These are phyloP conservation scores for Rhysida immarginata DNA, from an alignment of 1,140 invertebrate species.

Conservation along the genomic window DNA sequence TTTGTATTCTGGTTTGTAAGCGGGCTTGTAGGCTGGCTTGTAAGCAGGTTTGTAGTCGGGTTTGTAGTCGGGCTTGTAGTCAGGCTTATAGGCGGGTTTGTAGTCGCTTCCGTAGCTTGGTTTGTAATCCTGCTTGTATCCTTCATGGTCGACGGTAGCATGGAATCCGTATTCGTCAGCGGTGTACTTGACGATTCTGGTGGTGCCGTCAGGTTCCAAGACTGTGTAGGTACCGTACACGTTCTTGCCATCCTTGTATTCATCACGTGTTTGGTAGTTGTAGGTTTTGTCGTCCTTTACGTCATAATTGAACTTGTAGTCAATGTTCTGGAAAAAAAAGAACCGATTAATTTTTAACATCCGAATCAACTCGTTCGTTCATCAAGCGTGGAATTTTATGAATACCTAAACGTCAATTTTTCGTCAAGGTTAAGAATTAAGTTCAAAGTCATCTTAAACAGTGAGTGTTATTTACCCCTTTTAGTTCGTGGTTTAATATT, in stretches of 20 bases:
- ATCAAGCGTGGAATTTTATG: not conserved
- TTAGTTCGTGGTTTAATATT: not conserved
- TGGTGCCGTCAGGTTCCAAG: slow-evolving; percentile 7
- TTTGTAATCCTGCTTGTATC: too few species aligned
- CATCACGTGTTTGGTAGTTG: slow-evolving; percentile 8
- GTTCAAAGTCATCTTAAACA: not conserved
- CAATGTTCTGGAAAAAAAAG: not conserved
- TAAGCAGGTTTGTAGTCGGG: too few species aligned
- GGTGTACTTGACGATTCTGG: slow-evolving; percentile 1
- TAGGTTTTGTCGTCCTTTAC: not conserved
- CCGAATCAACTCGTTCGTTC: too few species aligned
- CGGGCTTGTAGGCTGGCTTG: too few species aligned
- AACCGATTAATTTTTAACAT: too few species aligned
- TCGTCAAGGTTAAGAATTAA: not conserved
- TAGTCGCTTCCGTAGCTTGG: too few species aligned
- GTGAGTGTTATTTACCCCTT: not conserved
- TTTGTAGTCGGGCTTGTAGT: too few species aligned
- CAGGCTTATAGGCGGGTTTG: too few species aligned
- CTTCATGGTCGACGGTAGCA: not conserved
- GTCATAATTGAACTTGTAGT: slow-evolving; percentile 8
- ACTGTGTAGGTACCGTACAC: slow-evolving; percentile 4
- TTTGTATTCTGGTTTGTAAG: too few species aligned
- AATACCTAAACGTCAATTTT: not conserved
- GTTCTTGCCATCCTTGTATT: slow-evolving; percentile 5
- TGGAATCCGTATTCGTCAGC: slow-evolving; percentile 9